Percentiles rank a stretch among this genome's conserved stretches.
Evolutionary conservation across 2,113 vertebrate genomes (phyloP).

Genomic region (Dicrurus megarhynchus): DNA sequence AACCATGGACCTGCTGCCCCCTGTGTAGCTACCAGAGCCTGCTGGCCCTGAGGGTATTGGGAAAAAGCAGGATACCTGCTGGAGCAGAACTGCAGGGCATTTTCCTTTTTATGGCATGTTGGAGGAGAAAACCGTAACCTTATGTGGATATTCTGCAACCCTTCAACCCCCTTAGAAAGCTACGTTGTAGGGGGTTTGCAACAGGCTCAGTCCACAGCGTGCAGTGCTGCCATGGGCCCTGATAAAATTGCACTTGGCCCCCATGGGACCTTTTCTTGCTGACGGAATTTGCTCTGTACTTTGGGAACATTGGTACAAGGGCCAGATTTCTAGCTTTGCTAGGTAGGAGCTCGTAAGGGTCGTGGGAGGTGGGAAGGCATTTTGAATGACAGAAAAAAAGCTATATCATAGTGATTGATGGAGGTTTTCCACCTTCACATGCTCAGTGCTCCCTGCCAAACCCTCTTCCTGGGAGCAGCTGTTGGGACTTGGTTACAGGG

Average conservation of each 20-base stretch:
- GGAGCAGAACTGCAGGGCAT: fast-evolving
- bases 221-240: neutral
- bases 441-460: neutral
- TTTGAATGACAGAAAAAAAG: neutral
- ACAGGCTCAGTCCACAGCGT: fast-evolving
- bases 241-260: neutral
- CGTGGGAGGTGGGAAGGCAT: neutral
- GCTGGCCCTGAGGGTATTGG: neutral
- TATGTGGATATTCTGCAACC: neutral
- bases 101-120: neutral
- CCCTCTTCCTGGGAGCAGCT: fast-evolving
- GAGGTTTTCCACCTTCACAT: neutral
- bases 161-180: neutral
- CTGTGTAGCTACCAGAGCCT: neutral
- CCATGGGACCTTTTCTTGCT: neutral
- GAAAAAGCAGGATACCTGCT: neutral
- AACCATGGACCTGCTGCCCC: neutral
- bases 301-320: neutral
- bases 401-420: fast-evolving
- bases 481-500: neutral
- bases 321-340: neutral
- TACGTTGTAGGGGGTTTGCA: neutral
- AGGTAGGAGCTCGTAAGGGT: neutral
- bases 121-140: neutral
- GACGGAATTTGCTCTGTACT: neutral